Percentiles rank a stretch among this genome's conserved stretches.
These are phyloP conservation scores for Ceriagrion tenellum DNA, from an alignment of 2,888 invertebrate genomes.

Conservation along the genomic window DNA sequence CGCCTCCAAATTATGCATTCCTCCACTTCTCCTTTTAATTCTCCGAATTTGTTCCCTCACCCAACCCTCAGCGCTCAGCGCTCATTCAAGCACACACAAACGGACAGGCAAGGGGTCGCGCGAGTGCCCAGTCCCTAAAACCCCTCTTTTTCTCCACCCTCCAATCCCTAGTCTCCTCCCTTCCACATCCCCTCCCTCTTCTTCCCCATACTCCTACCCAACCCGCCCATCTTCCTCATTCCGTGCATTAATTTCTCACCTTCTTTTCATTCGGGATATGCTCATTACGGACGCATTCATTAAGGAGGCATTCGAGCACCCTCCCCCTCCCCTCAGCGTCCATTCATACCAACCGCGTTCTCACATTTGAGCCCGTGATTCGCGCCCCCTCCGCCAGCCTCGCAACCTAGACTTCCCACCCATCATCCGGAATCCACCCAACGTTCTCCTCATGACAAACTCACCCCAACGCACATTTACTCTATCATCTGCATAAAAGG, in stretches of 20 bases:
- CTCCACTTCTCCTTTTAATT: background rate
- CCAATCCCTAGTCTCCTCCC: no score
- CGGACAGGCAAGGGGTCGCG: no score
- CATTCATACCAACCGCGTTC: background rate
- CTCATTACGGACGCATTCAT: slow-evolving; percentile 25
- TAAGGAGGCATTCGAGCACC: slow-evolving; percentile 25
- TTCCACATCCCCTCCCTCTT: no score
- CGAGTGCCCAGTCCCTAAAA: no score
- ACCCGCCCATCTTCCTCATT: slow-evolving; percentile 19
- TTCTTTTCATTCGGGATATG: slow-evolving; percentile 34
- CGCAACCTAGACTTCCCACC: no score
- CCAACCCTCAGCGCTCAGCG: no score
- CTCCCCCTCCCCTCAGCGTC: background rate
- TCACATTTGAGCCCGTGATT: background rate
- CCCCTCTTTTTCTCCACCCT: no score
- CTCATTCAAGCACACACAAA: no score
- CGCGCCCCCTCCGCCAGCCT: background rate
- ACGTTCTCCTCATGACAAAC: no score
- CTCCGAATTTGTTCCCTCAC: background rate
- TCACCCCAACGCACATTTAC: background rate
- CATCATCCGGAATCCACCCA: no score
- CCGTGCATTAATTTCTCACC: slow-evolving; percentile 49
- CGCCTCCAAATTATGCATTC: background rate
- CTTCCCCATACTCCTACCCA: background rate
- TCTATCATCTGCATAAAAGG: no score